Evolutionary conservation across 2,888 invertebrate species (phyloP), one percentile per base, ranked within the genome.

Genomic region (Xanthia togata): DNA sequence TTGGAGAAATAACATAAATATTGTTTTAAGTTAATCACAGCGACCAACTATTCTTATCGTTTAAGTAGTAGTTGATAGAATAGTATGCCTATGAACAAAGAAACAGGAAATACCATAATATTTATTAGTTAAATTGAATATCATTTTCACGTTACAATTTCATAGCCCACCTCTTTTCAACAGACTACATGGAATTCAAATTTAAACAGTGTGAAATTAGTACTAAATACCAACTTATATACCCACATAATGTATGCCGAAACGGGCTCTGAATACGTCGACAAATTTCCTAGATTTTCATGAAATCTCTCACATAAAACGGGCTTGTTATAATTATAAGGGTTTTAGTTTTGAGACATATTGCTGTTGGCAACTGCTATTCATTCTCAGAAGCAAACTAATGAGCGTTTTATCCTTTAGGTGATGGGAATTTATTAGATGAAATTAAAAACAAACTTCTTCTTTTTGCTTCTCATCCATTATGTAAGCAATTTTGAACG

Each of bases 311-410:
- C 11, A 31, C n/a, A 65, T 41, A 69, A 59, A 57, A 26, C 4
- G 4, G 26, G 60, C 31, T 41, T n/a, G 26, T 53, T 12, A 38
- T n/a, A 77, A 59, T 83, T 68, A 44, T 8, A 64, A 53, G 53
- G 79, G 57, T 65, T 65, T 75, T 60, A 38, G 83, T 65, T 59
- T 78, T 17, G 23, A 65, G 44, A 79, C 31, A 78, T 64, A 79
- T 83, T 60, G 47, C 64, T 69, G 59, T 83, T 68, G 4, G 55
- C 14, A 78, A 70, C 64, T 47, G 47, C 79, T 41, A 79, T 79
- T 79, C 1, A 65, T 83, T 70, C 2, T 60, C 59, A 23, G 26
- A 55, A 26, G 17, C 11, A 60, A 55, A 60, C n/a, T 59, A 78
- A 79, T 78, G 57, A 50, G 26, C 17, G 31, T 55, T 70, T 70